These are phyloP conservation scores for Acromyrmex charruanus DNA, from an alignment of 1,140 invertebrate genomes.

Conservation along the genomic window DNA sequence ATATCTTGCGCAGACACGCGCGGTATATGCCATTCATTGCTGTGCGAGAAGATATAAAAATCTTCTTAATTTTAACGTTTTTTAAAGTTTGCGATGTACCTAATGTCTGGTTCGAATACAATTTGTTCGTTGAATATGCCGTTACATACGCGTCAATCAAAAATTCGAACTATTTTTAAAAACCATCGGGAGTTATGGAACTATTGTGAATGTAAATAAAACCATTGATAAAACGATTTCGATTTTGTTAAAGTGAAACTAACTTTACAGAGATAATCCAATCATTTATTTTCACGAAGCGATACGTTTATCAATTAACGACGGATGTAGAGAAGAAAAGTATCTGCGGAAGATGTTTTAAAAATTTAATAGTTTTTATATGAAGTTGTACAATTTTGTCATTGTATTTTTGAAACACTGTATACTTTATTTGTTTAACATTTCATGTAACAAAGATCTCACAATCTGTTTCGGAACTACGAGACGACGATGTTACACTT, in stretches of 20 bases:
- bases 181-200: neutral
- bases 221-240: neutral
- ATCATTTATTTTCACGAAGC: neutral
- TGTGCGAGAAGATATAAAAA: constrained; percentile 6
- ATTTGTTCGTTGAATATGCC: neutral
- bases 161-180: constrained; percentile 11
- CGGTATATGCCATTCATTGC: neutral
- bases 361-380: constrained; percentile 27
- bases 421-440: constrained; percentile 6
- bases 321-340: neutral
- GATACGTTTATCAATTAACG: neutral
- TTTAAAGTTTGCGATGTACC: neutral
- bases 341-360: neutral
- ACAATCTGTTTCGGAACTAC: neutral
- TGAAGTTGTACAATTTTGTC: neutral
- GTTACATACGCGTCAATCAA: neutral
- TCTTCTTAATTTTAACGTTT: constrained; percentile 42
- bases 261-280: neutral
- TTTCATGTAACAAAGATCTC: neutral
- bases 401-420: neutral
- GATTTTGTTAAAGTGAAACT: neutral
- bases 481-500: neutral
- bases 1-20: constrained; percentile 32
- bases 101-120: neutral
- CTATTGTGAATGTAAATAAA: neutral